Evolutionary conservation across 2,797 vertebrate species (phyloP), one percentile per base, ranked within the genome.

Genomic region (Picus viridis): DNA sequence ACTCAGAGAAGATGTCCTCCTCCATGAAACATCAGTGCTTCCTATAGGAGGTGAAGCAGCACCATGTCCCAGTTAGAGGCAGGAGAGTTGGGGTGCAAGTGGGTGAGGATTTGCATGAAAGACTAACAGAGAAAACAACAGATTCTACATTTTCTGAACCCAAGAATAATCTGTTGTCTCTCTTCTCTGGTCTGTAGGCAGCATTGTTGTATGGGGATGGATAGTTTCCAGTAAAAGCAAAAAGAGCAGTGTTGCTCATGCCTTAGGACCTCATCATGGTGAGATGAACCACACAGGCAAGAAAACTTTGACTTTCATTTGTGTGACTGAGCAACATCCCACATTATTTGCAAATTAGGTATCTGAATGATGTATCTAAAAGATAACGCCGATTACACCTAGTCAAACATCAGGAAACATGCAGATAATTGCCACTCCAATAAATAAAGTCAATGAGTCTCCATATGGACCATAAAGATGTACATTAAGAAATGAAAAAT

Each of bases 331-430:
- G 57, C 29, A 86, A 58, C 19, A 32, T 29, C 18, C 54, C 81
- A 49, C 89, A 94, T 69, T 83, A 85, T 73, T 67, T 83, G 73
- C 63, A 83, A 88, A 63, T 93, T 73, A 67, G 2, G 0, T 78
- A 59, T 83, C 63, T 61, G 58, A 92, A 89, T 36, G 22, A 64
- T 51, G 17, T 30, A 58, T 80, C 56, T 89, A 58, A 81, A 93
- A 57, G 70, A 45, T 57, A 68, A 34, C 1, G 7, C 61, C 86
- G 58, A 89, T 83, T 76, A 59, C 3, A 45, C 14, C 47, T 64
- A 82, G 51, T 88, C 62, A 93, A 76, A 86, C 51, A 47, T 62
- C 61, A 82, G 29, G 71, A 88, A 91, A 77, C 32, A 65, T 71
- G 88, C 54, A 78, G 74, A 45, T 82, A 92, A 80, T 75, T 83